A percentile compares a stretch with the other conserved stretches of the same genome.
Evolutionary conservation across 35 echinoderm and acorn worm species (phyloP).

Genomic region (Ptychodera flava): DNA sequence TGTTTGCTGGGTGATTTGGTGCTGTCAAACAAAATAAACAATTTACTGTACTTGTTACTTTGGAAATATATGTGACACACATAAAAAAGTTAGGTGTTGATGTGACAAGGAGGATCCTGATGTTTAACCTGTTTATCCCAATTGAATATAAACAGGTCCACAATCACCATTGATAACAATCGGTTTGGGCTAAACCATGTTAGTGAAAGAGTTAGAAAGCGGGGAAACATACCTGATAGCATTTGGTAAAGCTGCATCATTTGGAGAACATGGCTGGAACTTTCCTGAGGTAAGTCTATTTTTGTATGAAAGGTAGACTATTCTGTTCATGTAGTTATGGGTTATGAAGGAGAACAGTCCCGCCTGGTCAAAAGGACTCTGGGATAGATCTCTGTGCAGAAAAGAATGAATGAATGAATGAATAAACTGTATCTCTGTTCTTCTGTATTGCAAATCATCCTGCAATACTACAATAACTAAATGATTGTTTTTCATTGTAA

Average conservation of each 20-base stretch:
- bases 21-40: too few relatives aligned
- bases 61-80: background rate
- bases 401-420: too few relatives aligned
- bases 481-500: too few relatives aligned
- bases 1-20: too few relatives aligned
- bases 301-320: background rate
- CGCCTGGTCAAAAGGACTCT: slow-evolving; percentile 2
- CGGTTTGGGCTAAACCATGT: too few relatives aligned
- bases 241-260: slow-evolving; percentile 3
- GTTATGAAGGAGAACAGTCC: background rate
- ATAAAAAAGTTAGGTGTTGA: background rate
- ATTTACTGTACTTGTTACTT: too few relatives aligned
- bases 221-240: background rate
- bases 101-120: background rate
- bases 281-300: background rate
- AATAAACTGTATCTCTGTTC: too few relatives aligned
- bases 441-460: too few relatives aligned
- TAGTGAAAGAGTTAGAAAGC: background rate
- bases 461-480: too few relatives aligned
- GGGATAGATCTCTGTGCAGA: background rate
- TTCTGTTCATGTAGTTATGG: background rate
- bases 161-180: too few relatives aligned
- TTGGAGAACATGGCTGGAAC: background rate
- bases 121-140: background rate
- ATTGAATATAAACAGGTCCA: too few relatives aligned